Conservation (phyloP, 2,888 invertebrate species). For the Stenodera caucasica region DNA sequence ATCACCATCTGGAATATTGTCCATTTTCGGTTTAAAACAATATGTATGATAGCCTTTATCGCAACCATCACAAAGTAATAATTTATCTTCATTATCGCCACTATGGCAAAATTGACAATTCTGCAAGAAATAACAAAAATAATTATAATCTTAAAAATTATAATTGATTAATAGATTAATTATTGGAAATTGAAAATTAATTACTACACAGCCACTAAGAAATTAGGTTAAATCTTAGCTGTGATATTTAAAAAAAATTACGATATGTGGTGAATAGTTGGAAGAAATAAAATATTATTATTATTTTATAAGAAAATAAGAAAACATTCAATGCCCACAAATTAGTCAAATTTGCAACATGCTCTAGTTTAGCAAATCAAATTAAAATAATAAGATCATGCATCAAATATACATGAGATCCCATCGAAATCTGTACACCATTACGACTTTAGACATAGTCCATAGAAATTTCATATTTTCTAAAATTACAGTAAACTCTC, state of each 20-base stretch:
- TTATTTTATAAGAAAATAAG: too few species aligned
- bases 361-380: too few species aligned
- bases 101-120: constrained; percentile 97
- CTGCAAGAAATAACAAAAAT: constrained; percentile 60
- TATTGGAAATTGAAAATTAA: constrained; percentile 2
- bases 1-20: constrained; percentile 95
- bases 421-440: too few species aligned
- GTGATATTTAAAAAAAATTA: constrained; percentile 14
- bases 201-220: constrained; percentile 25
- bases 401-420: not conserved
- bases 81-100: constrained; percentile 94
- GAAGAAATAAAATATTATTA: not conserved
- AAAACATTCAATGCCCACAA: too few species aligned
- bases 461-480: too few species aligned
- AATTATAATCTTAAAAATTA: not conserved
- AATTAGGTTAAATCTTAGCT: constrained; percentile 14
- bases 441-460: too few species aligned
- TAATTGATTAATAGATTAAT: not conserved
- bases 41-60: constrained; percentile 99
- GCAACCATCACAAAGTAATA: constrained; percentile 95
- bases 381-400: constrained; percentile 19
- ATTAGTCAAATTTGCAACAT: too few species aligned
- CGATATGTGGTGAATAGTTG: constrained; percentile 22
- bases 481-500: too few species aligned
- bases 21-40: constrained; percentile 97